Conservation (phyloP, 2,797 vertebrate genomes). For the Capromys pilorides region DNA sequence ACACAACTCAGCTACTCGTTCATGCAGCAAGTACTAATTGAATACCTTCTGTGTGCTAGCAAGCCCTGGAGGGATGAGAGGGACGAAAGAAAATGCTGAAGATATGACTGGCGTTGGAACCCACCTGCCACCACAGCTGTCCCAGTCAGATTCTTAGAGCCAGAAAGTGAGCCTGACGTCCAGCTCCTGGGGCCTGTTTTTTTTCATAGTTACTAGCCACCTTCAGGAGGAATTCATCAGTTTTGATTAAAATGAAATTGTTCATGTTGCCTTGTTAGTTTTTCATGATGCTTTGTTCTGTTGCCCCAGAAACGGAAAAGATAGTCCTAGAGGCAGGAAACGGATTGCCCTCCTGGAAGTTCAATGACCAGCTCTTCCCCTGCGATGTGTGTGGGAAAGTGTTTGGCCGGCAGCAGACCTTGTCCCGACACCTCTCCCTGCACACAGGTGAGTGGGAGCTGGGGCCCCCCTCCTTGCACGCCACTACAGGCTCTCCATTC, state of each 20-base stretch:
- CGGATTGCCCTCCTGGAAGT: conserved; percentile 93
- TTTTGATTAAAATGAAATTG: not conserved
- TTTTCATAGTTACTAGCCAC: not conserved
- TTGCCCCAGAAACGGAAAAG: conserved; percentile 91
- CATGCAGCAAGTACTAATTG: not conserved
- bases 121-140: not conserved
- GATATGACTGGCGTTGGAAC: not conserved
- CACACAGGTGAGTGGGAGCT: conserved; percentile 92
- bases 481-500: not conserved
- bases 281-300: conserved; percentile 68
- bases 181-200: not conserved
- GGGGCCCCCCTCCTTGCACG: accelerated
- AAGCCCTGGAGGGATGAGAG: not conserved
- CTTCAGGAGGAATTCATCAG: not conserved
- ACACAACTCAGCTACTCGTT: not conserved
- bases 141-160: not conserved
- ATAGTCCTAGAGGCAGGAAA: conserved; percentile 92
- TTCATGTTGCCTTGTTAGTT: not conserved
- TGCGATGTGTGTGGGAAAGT: conserved; percentile 98
- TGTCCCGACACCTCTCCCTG: conserved; percentile 96
- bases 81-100: not conserved
- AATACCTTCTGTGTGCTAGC: not conserved
- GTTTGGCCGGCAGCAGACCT: conserved; percentile 97
- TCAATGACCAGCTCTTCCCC: conserved; percentile 96
- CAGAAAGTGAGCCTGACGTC: not conserved